A percentile compares a stretch with the other conserved stretches of the same genome.
phyloP scores from a whole-genome alignment of 1,140 invertebrate genomes.

The Atta texana region DNA sequence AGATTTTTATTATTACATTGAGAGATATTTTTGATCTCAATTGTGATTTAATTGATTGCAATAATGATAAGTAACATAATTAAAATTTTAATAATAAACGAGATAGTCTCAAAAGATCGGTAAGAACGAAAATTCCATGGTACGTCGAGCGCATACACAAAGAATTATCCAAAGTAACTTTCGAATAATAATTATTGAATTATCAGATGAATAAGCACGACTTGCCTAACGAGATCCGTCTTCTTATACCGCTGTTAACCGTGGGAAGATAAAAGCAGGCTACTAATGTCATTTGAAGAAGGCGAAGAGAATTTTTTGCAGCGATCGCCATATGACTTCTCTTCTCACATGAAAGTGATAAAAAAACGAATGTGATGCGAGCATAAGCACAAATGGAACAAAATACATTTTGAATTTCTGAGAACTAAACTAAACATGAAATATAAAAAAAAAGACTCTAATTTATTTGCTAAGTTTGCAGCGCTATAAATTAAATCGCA shows the following conservation, averaged over 20 bases:
- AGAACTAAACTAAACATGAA: not conserved
- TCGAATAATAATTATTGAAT: constrained; percentile 51
- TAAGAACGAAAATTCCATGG: not conserved
- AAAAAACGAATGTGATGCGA: constrained; percentile 46
- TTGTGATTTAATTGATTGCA: constrained; percentile 26
- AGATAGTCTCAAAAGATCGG: not conserved
- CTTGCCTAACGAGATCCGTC: not conserved
- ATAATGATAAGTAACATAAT: not conserved
- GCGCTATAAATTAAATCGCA: not conserved
- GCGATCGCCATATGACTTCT: constrained; percentile 11
- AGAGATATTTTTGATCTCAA: not conserved
- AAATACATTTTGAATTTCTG: constrained; percentile 8
- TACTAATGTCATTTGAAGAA: constrained; percentile 39
- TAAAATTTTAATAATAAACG: constrained; percentile 22
- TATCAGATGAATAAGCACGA: not conserved
- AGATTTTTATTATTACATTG: constrained; percentile 19
- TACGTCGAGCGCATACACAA: not conserved
- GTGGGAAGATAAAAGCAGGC: constrained; percentile 44
- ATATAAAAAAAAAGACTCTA: not conserved
- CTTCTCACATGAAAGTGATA: not conserved
- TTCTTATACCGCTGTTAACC: constrained; percentile 13
- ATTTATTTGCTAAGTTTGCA: constrained; percentile 30
- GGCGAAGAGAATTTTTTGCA: constrained; percentile 28
- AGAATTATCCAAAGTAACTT: not conserved
- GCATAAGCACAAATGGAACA: not conserved